phyloP scores from a whole-genome alignment of 2,797 vertebrate genomes.

The Leptoclinus maculatus region DNA sequence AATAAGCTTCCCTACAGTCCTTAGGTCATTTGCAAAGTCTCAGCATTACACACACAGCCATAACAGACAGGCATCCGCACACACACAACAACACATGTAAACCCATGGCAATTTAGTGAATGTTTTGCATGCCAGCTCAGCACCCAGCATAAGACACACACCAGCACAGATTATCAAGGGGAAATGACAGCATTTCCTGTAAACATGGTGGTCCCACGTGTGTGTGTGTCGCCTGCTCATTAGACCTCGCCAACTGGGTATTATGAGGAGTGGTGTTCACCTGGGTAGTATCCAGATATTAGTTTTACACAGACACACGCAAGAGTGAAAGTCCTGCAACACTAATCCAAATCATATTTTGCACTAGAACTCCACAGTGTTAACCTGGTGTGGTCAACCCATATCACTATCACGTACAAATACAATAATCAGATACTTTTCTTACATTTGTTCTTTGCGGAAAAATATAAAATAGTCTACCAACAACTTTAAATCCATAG shows the following conservation, averaged over 20 bases:
- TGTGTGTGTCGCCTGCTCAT: slow-evolving; percentile 41
- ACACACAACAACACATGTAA: not conserved
- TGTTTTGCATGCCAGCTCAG: slow-evolving; percentile 16
- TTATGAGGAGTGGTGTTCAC: slow-evolving; percentile 32
- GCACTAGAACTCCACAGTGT: not conserved
- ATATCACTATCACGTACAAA: not conserved
- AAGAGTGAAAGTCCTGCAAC: not conserved
- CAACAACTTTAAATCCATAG: not conserved
- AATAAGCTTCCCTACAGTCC: slow-evolving; percentile 63
- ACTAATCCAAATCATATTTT: not conserved
- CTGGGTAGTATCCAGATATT: slow-evolving; percentile 22
- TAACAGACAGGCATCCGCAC: slow-evolving; percentile 32
- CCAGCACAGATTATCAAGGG: slow-evolving; percentile 29
- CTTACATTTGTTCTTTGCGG: not conserved
- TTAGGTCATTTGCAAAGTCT: slow-evolving; percentile 66
- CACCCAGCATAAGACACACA: slow-evolving; percentile 20
- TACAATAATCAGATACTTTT: not conserved
- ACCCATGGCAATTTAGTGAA: slow-evolving; percentile 22
- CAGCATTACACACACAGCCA: slow-evolving; percentile 32
- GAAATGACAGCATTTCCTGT: slow-evolving; percentile 54
- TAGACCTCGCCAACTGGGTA: slow-evolving; percentile 42
- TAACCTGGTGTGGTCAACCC: not conserved
- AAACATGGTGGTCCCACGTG: slow-evolving; percentile 50
- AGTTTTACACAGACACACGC: slow-evolving; percentile 7
- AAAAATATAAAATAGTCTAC: not conserved